Evolutionary conservation across 2,113 vertebrate genomes (phyloP), one percentile per base, ranked within the genome.

Genomic region (Sarotherodon lohbergeri): DNA sequence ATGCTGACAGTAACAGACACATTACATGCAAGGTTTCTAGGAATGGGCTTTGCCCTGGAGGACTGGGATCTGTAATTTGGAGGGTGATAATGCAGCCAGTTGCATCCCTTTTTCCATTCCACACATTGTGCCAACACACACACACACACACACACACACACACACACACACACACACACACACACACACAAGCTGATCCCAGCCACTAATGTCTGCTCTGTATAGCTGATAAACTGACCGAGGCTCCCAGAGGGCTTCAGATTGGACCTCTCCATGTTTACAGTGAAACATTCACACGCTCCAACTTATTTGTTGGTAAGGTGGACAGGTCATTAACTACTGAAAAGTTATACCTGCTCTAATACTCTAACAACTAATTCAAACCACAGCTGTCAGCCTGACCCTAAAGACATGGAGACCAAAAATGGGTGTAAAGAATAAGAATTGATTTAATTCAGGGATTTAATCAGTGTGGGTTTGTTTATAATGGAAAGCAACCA

Each of bases 1-100:
- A 84, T 54, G 82, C 54, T 79, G 87, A 80, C 88, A 86, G 48
- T 90, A 87, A 81, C 59, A 88, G 86, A 46, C 66, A 4, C 48
- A 88, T 84, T 87, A 92, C 81, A 86, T 82, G 66, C 2, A 24
- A 84, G 52, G 82, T 39, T 88, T 89, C 89, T 90, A 87, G 91
- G 90, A 92, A 92, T 91, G 92, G 63, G 41, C 59, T 73, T 22
- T n/a, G 13, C 83, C 76, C 85, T 59, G 46, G 63, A 63, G 81
- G 81, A 88, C 80, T 90, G 87, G 41, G 83, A 63, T 93, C 81
- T 61, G 87, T 81, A 89, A 89, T 91, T 50, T 91, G 46, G n/a
- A 57, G 43, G 55, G 83, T 88, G 91, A 94, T 95, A 96, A 94
- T 82, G 80, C 56, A 63, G 81, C 86, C 46, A 82, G 81, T 89